phyloP scores from a whole-genome alignment of 2,113 vertebrate genomes.

The Arothron firmamentum region DNA sequence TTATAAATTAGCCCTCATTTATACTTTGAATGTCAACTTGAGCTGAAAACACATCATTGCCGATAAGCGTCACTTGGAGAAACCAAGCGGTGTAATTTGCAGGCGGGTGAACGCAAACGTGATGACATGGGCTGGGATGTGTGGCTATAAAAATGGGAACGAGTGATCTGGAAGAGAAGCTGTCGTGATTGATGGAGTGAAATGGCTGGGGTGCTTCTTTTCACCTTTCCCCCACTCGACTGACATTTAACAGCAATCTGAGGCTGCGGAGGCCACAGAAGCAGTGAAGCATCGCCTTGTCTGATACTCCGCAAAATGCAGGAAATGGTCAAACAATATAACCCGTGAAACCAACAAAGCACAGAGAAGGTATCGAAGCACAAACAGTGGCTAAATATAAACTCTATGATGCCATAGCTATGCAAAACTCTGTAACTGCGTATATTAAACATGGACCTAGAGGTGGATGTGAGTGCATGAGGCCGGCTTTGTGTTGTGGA shows the following conservation, averaged over 20 bases:
- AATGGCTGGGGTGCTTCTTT: conserved; percentile 62
- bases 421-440: conserved; percentile 6
- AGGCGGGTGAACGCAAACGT: conserved; percentile 65
- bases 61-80: conserved; percentile 62
- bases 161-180: conserved; percentile 65
- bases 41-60: conserved; percentile 63
- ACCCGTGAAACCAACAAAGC: conserved; percentile 47
- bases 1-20: conserved; percentile 64
- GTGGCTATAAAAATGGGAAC: conserved; percentile 56
- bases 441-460: conserved; percentile 12
- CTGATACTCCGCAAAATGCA: conserved; percentile 42
- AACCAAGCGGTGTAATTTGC: conserved; percentile 61
- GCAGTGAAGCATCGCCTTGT: conserved; percentile 51
- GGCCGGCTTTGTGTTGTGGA: conserved; percentile 22
- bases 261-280: conserved; percentile 53
- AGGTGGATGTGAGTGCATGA: conserved; percentile 20
- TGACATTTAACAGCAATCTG: conserved; percentile 62
- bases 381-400: conserved; percentile 25
- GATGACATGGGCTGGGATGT: conserved; percentile 67
- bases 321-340: conserved; percentile 64
- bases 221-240: conserved; percentile 24
- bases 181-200: conserved; percentile 71
- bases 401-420: conserved; percentile 15
- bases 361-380: conserved; percentile 18
- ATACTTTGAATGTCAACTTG: conserved; percentile 58